phyloP scores from a whole-genome alignment of 2,113 vertebrate species.

The Heteronetta atricapilla region DNA sequence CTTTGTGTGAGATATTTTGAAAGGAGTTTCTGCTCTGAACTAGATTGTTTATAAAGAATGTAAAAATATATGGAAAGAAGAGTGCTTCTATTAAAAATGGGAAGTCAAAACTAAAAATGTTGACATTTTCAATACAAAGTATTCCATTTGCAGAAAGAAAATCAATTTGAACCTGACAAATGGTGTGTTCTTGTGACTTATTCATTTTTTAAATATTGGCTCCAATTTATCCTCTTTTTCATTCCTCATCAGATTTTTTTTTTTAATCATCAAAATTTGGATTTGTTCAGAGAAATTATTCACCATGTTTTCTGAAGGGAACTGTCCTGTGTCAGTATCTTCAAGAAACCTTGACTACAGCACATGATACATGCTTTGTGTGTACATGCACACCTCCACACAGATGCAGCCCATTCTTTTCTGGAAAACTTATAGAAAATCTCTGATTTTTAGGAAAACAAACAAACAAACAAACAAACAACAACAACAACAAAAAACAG shows the following conservation, averaged over 20 bases:
- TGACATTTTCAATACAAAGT: background rate
- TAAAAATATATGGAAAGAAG: background rate
- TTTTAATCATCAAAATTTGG: background rate
- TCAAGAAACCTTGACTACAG: background rate
- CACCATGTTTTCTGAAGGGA: background rate
- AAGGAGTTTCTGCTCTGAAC: background rate
- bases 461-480: too few relatives aligned
- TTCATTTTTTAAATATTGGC: background rate
- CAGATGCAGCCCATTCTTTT: background rate
- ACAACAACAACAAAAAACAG: background rate
- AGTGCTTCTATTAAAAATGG: background rate
- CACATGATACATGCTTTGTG: rapidly evolving
- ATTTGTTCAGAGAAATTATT: background rate
- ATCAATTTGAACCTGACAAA: background rate
- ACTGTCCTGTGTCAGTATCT: background rate
- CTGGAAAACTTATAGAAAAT: background rate
- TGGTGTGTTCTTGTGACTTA: background rate
- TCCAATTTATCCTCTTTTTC: background rate
- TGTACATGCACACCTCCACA: too few relatives aligned
- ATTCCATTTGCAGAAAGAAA: background rate
- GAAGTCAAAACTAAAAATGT: background rate
- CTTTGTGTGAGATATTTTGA: background rate
- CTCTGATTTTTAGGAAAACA: background rate
- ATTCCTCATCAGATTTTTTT: background rate
- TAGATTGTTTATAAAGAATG: background rate